Evolutionary conservation across 1,140 invertebrate species (phyloP).

Genomic region (Bradysia coprophila): DNA sequence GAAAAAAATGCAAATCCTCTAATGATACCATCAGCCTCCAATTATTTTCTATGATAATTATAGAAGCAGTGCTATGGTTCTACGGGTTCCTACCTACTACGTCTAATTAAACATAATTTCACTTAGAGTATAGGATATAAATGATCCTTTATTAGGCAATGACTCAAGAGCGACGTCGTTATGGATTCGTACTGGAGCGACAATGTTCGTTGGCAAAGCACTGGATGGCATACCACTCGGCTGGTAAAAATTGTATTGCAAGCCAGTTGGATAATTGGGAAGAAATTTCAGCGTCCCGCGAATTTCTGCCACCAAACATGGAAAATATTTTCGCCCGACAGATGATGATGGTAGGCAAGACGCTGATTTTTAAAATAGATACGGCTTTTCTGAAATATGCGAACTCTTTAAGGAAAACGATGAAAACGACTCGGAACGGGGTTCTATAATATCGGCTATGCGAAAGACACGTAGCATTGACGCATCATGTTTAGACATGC

Average conservation of each 20-base stretch:
- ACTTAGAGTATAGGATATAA: neutral
- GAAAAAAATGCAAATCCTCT: too few species aligned
- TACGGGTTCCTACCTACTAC: too few species aligned
- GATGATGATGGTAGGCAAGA: conserved; percentile 33
- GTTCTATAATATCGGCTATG: conserved; percentile 47
- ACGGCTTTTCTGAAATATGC: too few species aligned
- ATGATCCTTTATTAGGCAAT: too few species aligned
- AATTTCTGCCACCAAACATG: conserved; percentile 61
- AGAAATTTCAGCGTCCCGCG: conserved; percentile 66
- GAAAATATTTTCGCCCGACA: conserved; percentile 61
- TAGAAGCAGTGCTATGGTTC: too few species aligned
- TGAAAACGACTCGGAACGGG: conserved; percentile 38
- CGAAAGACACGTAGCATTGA: conserved; percentile 77
- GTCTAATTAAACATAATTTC: neutral
- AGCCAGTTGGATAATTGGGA: conserved; percentile 73
- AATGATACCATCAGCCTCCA: too few species aligned
- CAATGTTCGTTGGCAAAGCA: conserved; percentile 84
- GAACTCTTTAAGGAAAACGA: conserved; percentile 13
- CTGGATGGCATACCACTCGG: conserved; percentile 70
- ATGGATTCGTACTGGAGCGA: conserved; percentile 82
- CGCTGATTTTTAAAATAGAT: too few species aligned
- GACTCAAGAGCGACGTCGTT: conserved; percentile 80
- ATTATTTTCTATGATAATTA: too few species aligned
- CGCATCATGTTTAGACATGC: conserved; percentile 63
- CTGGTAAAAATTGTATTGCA: conserved; percentile 55